Evolutionary conservation across 2,888 invertebrate species (phyloP).

Genomic region (Ctena decussata): DNA sequence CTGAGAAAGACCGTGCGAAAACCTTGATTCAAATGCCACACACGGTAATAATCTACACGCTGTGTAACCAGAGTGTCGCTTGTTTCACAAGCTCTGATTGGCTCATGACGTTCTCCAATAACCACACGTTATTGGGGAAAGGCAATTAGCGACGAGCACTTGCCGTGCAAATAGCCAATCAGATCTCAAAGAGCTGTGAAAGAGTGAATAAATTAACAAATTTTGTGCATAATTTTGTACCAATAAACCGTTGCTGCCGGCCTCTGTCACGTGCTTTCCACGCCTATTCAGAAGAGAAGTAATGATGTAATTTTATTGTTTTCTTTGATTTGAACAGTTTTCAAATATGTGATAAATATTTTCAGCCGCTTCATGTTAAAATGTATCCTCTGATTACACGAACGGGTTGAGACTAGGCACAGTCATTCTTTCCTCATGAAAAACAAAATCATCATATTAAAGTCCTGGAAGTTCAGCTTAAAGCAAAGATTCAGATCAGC

Average conservation of each 20-base stretch:
- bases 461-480: too few species aligned
- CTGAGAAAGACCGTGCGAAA: constrained; percentile 48
- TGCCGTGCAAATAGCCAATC: constrained; percentile 28
- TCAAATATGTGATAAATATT: too few species aligned
- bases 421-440: too few species aligned
- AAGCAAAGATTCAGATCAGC: too few species aligned
- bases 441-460: too few species aligned
- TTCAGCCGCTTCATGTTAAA: too few species aligned
- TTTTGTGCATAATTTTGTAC: constrained; percentile 30
- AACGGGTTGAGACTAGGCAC: too few species aligned
- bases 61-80: constrained; percentile 76
- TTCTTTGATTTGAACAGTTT: too few species aligned
- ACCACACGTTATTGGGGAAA: neutral
- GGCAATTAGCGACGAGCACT: constrained; percentile 24
- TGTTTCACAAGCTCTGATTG: constrained; percentile 53
- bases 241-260: neutral
- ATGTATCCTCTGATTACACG: too few species aligned
- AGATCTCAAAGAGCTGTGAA: neutral
- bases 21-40: constrained; percentile 72
- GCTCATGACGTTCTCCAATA: constrained; percentile 32
- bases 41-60: constrained; percentile 81
- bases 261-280: constrained; percentile 5
- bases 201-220: constrained; percentile 12
- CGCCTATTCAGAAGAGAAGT: neutral
- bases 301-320: too few species aligned